These are phyloP conservation scores for Eucidaris tribuloides DNA, from an alignment of 35 echinoderm and acorn worm species.

Conservation along the genomic window DNA sequence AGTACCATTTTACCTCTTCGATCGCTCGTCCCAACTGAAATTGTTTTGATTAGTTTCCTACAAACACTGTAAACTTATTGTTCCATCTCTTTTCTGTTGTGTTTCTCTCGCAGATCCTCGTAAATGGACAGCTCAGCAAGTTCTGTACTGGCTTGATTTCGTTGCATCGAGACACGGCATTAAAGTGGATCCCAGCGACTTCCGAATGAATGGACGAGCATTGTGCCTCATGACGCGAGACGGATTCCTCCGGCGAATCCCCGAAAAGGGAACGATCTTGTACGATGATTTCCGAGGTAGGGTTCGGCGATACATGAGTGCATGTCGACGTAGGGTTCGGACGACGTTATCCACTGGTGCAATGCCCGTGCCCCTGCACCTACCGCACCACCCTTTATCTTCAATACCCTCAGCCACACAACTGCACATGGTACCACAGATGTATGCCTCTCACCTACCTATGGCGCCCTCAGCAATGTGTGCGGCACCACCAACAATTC, in stretches of 20 bases:
- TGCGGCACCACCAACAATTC: too few species aligned
- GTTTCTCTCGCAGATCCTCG: constrained; percentile 41
- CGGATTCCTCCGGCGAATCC: constrained; percentile 40
- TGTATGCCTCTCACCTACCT: too few species aligned
- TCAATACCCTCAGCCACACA: too few species aligned
- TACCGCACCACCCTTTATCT: too few species aligned
- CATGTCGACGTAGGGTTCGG: constrained; percentile 17
- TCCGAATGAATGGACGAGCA: constrained; percentile 48
- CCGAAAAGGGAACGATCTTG: constrained; percentile 36
- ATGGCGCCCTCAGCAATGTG: too few species aligned
- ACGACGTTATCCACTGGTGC: background rate
- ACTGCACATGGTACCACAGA: too few species aligned
- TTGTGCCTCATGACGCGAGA: constrained; percentile 50
- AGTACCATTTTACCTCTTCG: too few species aligned
- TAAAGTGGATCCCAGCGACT: constrained; percentile 21
- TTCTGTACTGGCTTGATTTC: constrained; percentile 27
- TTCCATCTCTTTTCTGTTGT: background rate
- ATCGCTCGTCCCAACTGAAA: too few species aligned
- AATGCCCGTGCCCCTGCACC: too few species aligned
- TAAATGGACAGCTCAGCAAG: constrained; percentile 41
- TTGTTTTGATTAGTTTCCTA: too few species aligned
- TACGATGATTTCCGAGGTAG: constrained; percentile 51
- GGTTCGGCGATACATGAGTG: constrained; percentile 17
- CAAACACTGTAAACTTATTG: too few species aligned
- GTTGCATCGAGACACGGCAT: constrained; percentile 28